Conservation (phyloP, 1,140 invertebrate species). For the Eriocheir sinensis region DNA sequence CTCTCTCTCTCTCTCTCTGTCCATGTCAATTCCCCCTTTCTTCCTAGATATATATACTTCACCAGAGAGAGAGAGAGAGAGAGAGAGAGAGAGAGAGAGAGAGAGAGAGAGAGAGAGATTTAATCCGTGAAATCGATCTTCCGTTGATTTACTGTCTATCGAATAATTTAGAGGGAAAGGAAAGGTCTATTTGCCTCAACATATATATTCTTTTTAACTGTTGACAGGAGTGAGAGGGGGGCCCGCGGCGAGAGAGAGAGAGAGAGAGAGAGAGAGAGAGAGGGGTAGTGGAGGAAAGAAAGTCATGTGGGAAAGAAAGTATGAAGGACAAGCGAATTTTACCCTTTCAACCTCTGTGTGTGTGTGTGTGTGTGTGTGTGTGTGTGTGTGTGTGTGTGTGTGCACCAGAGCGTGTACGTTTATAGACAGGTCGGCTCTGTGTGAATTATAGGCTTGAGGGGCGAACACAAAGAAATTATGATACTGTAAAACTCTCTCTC, state of each 20-base stretch:
- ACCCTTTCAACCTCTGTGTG: no score
- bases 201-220: conserved; percentile 17
- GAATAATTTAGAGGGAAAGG: not conserved
- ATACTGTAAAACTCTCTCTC: not conserved
- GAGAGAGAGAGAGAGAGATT: not conserved
- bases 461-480: not conserved
- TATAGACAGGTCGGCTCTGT: not conserved
- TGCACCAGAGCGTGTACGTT: not conserved
- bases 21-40: no score
- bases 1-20: not conserved
- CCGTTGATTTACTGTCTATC: not conserved
- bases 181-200: not conserved
- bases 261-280: not conserved
- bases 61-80: conserved; percentile 8
- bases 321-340: not conserved
- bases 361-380: conserved; percentile 55
- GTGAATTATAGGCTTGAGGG: not conserved
- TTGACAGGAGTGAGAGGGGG: no score
- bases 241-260: no score
- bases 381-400: conserved; percentile 60
- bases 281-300: not conserved
- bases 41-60: no score
- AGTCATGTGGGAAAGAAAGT: no score
- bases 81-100: conserved; percentile 22
- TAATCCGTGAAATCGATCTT: conserved; percentile 13